Base-by-base conservation (phyloP, 2,113 vertebrate species). In the Numenius arquata region DNA sequence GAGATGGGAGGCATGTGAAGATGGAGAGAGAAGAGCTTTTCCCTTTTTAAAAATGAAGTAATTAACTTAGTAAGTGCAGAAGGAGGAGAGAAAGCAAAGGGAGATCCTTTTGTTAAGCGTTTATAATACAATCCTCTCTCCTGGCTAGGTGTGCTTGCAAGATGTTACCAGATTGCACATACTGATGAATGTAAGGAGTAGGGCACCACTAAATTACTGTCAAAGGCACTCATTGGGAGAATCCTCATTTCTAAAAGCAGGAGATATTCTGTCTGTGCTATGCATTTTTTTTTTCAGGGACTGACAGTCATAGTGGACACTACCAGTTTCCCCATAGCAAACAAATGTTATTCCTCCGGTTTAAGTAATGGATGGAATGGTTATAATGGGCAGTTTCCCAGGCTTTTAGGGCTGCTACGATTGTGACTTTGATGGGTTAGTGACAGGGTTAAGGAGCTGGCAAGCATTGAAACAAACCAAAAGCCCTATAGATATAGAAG, bases 11-110 rank as follows among this genome's bases (percentile, higher is more conserved):
- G 45, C 66, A 62, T 70, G n/a, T 58, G 67, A 83, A 82, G 63
- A 89, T 88, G 62, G 84, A 90, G 66, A 68, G 16, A 85, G 20
- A 94, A 85, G 52, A 84, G 63, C 26, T 82, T 58, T 88, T 79
- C 20, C 23, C 41, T 70, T 88, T 89, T 66, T 26, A 55, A 70
- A 91, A 95, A 88, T 80, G 58, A 88, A 95, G 53, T 89, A 94
- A 96, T 96, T 96, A 96, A 4, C 67, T 94, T 38, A 94, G 71
- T 55, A 89, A 88, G 62, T 82, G 47, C 48, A 91, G 61, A 67
- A 90, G n/a, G 38, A 93, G 73, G 74, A 90, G 41, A 88, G 32
- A 83, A 1, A 18, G 71, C 61, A 75, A 82, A 85, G 62, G 80
- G 77, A 91, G 62, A 83, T 88, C 84, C 80, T 79, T 96, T 95